Evolutionary conservation across 2,888 invertebrate genomes (phyloP).

Genomic region (Scaeva pyrastri): DNA sequence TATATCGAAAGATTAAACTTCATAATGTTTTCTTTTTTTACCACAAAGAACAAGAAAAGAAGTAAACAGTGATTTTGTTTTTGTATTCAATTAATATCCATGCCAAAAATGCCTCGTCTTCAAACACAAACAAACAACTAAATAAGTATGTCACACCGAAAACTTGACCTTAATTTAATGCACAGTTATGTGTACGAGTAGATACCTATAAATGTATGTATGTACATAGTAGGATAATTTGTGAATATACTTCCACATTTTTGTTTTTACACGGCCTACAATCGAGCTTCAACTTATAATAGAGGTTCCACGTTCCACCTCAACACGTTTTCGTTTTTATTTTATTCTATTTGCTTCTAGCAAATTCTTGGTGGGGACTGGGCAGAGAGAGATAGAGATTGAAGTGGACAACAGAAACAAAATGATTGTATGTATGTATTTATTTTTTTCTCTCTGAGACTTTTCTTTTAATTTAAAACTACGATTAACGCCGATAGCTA

Average conservation of each 20-base stretch:
- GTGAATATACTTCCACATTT: conserved; percentile 17
- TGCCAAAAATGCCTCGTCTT: conserved; percentile 13
- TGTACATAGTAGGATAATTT: conserved; percentile 14
- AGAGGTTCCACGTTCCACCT: conserved; percentile 28
- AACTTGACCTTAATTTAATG: conserved; percentile 71
- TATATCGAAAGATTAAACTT: no score
- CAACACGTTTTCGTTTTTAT: conserved; percentile 13
- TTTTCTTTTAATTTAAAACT: background rate
- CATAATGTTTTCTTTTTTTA: background rate
- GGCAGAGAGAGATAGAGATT: background rate
- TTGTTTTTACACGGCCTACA: conserved; percentile 17
- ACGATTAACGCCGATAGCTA: background rate
- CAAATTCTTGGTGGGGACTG: conserved; percentile 18
- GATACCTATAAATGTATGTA: background rate
- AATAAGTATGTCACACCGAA: conserved; percentile 58
- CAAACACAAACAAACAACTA: conserved; percentile 20
- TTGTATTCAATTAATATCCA: background rate
- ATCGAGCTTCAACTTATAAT: background rate
- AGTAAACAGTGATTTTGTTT: background rate
- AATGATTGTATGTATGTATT: background rate
- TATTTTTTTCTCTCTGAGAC: background rate
- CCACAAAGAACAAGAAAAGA: background rate
- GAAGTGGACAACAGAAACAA: conserved; percentile 21
- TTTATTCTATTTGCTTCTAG: conserved; percentile 15
- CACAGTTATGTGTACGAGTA: conserved; percentile 54